These are phyloP conservation scores for Piprites chloris DNA, from an alignment of 2,113 vertebrate species.

Conservation along the genomic window DNA sequence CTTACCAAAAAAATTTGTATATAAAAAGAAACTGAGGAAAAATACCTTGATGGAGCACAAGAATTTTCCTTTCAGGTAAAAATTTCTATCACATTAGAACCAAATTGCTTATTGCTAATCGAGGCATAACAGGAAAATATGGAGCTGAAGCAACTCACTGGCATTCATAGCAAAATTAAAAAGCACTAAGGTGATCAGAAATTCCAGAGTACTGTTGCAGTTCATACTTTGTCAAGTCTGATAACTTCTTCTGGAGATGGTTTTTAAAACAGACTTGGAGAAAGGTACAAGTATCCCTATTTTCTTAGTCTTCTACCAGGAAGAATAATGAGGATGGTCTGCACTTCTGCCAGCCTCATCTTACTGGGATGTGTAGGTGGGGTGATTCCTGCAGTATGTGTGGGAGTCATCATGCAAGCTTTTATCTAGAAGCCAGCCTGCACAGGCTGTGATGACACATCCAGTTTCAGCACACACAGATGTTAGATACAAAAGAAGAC, in stretches of 20 bases:
- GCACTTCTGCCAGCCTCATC: not conserved
- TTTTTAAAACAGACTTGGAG: not conserved
- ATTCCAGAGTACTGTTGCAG: not conserved
- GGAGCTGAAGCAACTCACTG: not conserved
- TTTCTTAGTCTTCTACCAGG: not conserved
- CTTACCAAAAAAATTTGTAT: not conserved
- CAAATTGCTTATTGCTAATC: not conserved
- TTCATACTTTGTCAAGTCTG: not conserved
- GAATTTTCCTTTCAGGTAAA: not conserved
- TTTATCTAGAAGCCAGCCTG: not conserved
- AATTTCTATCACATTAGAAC: not conserved
- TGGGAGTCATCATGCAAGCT: not conserved
- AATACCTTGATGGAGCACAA: not conserved
- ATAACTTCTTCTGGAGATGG: not conserved
- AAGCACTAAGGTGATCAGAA: not conserved
- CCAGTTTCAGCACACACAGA: not conserved
- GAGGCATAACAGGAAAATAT: not conserved
- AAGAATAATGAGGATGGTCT: not conserved
- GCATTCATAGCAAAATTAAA: not conserved
- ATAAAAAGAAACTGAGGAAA: not conserved
- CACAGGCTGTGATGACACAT: not conserved
- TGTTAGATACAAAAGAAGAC: slow-evolving; percentile 10
- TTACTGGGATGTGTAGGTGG: not conserved
- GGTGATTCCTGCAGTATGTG: not conserved
- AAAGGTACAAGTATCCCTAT: not conserved